Conservation (phyloP, 35 echinoderm and acorn worm species). For the Heliocidaris erythrogramma region DNA sequence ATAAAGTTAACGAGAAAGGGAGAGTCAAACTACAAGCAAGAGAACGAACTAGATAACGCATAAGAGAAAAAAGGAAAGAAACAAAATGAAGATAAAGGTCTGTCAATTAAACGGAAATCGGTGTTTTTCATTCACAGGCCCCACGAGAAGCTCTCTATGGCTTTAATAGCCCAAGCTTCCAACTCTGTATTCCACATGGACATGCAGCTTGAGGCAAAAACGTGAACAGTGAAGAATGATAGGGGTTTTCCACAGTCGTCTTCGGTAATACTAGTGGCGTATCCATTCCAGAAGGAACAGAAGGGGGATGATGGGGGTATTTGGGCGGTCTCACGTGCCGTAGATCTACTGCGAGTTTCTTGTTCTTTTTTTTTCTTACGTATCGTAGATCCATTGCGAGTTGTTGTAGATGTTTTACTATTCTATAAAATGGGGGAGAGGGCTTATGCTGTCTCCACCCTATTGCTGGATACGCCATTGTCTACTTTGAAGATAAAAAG, state of each 20-base stretch:
- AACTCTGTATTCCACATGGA: not conserved
- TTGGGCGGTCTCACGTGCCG: too few species aligned
- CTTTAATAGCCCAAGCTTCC: not conserved
- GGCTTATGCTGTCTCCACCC: too few species aligned
- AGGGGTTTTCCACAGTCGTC: not conserved
- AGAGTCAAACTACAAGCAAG: not conserved
- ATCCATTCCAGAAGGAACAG: too few species aligned
- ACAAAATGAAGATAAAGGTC: not conserved
- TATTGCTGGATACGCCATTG: too few species aligned
- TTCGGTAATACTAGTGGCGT: too few species aligned
- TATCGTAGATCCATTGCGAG: too few species aligned
- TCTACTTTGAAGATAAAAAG: too few species aligned
- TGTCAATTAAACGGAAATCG: not conserved
- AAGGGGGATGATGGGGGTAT: too few species aligned
- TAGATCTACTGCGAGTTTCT: too few species aligned
- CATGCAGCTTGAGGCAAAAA: not conserved
- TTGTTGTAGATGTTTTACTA: too few species aligned
- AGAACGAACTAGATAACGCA: not conserved
- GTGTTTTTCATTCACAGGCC: not conserved
- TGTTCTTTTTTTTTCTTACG: too few species aligned
- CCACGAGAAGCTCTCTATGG: not conserved
- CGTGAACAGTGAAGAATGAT: not conserved
- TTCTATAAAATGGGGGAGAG: too few species aligned
- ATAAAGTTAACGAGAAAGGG: not conserved
- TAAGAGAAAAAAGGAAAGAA: not conserved